Base-by-base conservation (phyloP, 2,888 invertebrate species). In the Salticus scenicus region DNA sequence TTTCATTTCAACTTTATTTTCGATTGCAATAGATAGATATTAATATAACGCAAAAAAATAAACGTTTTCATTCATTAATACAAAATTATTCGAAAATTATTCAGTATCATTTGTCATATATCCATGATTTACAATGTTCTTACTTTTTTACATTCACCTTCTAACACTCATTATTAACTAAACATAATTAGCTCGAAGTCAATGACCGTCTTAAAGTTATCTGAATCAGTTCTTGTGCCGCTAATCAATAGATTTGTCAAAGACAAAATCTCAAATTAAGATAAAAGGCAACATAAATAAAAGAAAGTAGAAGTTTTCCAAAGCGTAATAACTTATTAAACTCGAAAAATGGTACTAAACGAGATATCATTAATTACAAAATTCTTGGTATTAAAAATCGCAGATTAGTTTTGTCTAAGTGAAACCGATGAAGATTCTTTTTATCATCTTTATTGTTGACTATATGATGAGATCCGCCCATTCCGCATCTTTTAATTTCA, bases 401-500 rank as follows among this genome's bases (percentile, higher is more conserved):
- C 41, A 70, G 64, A 70, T 64, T 41, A 24, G 66, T 71, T 64
- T 33, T 63, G 31, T 51, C 57, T 31, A 14, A 4, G 30, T 27
- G 51, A 69, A 27, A 77, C 75, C 72, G 76, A 72, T 72, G 72
- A 77, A 67, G 77, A 83, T 83, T 83, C 77, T 28, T 77, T 77
- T 83, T 71, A 77, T 83, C 76, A 57, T 77, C 67, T 72, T 72
- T 73, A 83, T 83, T 73, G 69, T 64, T 72, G 57, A 51, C 67
- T 73, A 77, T 83, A 30, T 24, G 51, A 77, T 30, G 4, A 63
- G 64, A 37, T 33, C 64, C 41, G 83, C 66, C 83, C 30, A 41
- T 28, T 41, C 72, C 72, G 71, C 73, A 76, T 83, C 77, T 77
- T 77, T 83, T 83, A 83, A 83, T 83, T 83, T 83, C 30, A 51